These are phyloP conservation scores for Tamias sibiricus DNA, from an alignment of 2,113 vertebrate species.

Conservation along the genomic window DNA sequence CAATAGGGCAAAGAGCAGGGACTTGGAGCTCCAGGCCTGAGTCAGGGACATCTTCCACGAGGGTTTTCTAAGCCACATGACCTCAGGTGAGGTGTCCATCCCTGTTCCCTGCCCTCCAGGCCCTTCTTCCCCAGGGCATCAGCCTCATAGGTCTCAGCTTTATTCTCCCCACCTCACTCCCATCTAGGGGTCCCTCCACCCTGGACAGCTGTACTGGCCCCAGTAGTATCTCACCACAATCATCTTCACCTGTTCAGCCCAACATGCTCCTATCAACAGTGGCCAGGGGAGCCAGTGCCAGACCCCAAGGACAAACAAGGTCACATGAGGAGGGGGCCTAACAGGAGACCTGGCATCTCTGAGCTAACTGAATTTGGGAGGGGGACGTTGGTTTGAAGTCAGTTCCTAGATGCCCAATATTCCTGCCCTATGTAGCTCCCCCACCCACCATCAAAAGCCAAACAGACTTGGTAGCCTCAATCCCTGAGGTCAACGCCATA, in stretches of 20 bases:
- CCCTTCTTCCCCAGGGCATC: not conserved
- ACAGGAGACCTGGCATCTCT: not conserved
- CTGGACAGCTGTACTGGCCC: constrained; percentile 5
- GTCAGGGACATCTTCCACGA: constrained; percentile 81
- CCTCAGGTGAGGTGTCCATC: not conserved
- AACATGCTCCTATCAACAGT: not conserved
- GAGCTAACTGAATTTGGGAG: not conserved
- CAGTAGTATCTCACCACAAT: not conserved
- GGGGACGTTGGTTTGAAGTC: not conserved
- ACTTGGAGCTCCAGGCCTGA: constrained; percentile 87
- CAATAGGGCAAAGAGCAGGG: constrained; percentile 77
- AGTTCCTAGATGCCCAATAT: not conserved
- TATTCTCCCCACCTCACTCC: not conserved
- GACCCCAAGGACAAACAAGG: too few relatives aligned
- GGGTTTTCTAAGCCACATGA: constrained; percentile 66
- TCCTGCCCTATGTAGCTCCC: not conserved
- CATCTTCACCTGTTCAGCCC: constrained; percentile 22
- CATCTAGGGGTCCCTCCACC: not conserved
- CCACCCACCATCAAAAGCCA: not conserved
- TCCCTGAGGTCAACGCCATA: not conserved
- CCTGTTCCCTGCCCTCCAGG: not conserved
- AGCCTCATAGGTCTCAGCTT: not conserved
- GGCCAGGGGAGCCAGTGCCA: not conserved
- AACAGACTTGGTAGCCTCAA: not conserved
- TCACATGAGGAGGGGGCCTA: not conserved